Conservation (phyloP, 2,888 invertebrate species). For the Cheilosia soror region DNA sequence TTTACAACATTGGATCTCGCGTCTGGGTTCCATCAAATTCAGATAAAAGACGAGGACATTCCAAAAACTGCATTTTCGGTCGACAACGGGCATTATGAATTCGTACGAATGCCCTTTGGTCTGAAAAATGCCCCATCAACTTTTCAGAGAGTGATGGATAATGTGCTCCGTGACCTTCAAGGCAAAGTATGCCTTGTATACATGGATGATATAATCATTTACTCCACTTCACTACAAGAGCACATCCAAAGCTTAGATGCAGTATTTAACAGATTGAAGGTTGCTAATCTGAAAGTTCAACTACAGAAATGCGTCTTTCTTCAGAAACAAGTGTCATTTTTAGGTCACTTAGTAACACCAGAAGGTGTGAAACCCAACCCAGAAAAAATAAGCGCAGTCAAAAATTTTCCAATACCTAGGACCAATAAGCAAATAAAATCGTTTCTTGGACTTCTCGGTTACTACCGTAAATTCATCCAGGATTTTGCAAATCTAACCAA, state of each 20-base stretch:
- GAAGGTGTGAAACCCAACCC: slow-evolving; percentile 2
- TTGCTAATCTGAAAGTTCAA: slow-evolving; percentile 22
- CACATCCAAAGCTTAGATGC: slow-evolving; percentile 5
- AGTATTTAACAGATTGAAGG: background rate
- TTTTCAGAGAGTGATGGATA: slow-evolving; percentile 74
- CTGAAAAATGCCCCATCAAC: background rate
- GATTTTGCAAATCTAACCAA: slow-evolving; percentile 57
- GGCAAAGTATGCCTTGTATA: slow-evolving; percentile 73
- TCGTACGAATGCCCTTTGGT: background rate
- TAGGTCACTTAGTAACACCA: background rate
- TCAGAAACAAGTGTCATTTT: background rate
- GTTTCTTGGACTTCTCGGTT: no score
- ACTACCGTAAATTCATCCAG: background rate
- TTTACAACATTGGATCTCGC: slow-evolving; percentile 72
- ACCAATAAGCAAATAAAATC: no score
- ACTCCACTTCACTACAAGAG: slow-evolving; percentile 46
- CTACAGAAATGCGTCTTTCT: background rate
- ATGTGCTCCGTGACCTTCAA: slow-evolving; percentile 75
- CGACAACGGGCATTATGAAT: slow-evolving; percentile 56
- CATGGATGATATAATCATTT: slow-evolving; percentile 65
- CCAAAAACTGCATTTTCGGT: slow-evolving; percentile 74
- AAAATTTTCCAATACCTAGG: no score
- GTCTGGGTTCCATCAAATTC: slow-evolving; percentile 79
- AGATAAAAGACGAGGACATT: slow-evolving; percentile 74
- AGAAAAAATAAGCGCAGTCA: background rate